Evolutionary conservation across 2,797 vertebrate genomes (phyloP), one percentile per base, ranked within the genome.

Genomic region (Falco novaeseelandiae): DNA sequence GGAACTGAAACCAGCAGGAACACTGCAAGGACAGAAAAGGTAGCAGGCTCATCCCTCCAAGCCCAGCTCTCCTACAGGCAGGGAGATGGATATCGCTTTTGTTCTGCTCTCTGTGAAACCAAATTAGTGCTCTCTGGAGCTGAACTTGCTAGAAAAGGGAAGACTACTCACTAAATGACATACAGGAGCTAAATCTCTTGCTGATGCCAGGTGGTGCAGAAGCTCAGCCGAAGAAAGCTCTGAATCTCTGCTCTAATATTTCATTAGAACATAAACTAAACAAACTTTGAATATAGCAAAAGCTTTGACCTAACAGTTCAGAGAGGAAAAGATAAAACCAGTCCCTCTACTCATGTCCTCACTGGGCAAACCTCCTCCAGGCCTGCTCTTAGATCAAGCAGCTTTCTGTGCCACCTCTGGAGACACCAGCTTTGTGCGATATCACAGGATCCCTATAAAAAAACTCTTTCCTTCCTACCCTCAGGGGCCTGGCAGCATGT

Each of bases 1-100:
- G 82, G 87, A 97, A 66, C 44, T 74, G 93, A 97, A 98, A 95
- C 23, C 96, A 95, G 90, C 67, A 84, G 66, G 90, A 95, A 95
- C 9, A 49, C 11, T 72, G 22, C 52, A 70, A 87, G 79, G 70
- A 76, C 76, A 93, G 57, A 66, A 95, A 90, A 51, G 72, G 63
- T 82, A 86, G 81, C 51, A 92, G 67, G 44, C 52, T 84, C 72
- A 59, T 52, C 22, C 30, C 40, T 59, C 38, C 61, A 61, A 88
- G 36, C 11, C n/a, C 69, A 78, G 51, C 30, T 42, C n/a, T 85
- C 58, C 51, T 30, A 14, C 48, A 78, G 66, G 8, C 54, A 52
- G 32, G 44, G 20, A 91, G 65, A 81, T 1, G 0, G 34, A 46
- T 55, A 51, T 3, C 38, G 29, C 27, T 69, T 71, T 34, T 77